phyloP scores from a whole-genome alignment of 64 coral and sea anemone species.

The Anthopleura sola region DNA sequence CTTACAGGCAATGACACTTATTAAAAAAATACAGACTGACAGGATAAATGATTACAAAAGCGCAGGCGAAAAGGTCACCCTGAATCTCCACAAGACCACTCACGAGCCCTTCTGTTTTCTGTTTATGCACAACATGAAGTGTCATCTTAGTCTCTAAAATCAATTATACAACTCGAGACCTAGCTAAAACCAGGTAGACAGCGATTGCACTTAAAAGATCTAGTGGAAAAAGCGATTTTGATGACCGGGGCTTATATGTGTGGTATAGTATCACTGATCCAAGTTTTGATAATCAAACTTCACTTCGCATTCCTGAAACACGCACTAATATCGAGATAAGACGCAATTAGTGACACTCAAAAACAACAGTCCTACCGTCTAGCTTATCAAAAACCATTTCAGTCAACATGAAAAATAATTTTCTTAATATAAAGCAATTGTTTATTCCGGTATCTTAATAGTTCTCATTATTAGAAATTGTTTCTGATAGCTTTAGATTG shows the following conservation, averaged over 20 bases:
- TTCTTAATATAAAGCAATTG: not conserved
- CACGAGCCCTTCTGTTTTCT: not conserved
- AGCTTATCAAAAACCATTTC: not conserved
- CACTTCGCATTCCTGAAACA: not conserved
- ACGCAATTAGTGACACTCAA: not conserved
- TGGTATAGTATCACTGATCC: too few species aligned
- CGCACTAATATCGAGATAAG: not conserved
- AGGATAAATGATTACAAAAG: constrained; percentile 8
- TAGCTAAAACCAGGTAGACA: not conserved
- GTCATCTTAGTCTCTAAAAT: not conserved
- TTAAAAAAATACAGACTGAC: constrained; percentile 26
- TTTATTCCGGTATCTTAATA: not conserved
- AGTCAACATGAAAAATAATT: not conserved
- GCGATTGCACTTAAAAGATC: too few species aligned
- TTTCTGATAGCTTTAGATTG: not conserved
- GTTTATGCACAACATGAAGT: not conserved
- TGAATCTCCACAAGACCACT: not conserved
- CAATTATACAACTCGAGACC: not conserved
- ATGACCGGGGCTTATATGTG: not conserved
- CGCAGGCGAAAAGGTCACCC: not conserved
- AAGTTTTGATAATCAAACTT: too few species aligned
- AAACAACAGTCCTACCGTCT: not conserved
- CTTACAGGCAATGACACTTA: constrained; percentile 18
- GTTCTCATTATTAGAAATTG: not conserved
- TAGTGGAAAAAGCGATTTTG: too few species aligned